Evolutionary conservation across 2,113 vertebrate genomes (phyloP).

Genomic region (Menidia beryllina): DNA sequence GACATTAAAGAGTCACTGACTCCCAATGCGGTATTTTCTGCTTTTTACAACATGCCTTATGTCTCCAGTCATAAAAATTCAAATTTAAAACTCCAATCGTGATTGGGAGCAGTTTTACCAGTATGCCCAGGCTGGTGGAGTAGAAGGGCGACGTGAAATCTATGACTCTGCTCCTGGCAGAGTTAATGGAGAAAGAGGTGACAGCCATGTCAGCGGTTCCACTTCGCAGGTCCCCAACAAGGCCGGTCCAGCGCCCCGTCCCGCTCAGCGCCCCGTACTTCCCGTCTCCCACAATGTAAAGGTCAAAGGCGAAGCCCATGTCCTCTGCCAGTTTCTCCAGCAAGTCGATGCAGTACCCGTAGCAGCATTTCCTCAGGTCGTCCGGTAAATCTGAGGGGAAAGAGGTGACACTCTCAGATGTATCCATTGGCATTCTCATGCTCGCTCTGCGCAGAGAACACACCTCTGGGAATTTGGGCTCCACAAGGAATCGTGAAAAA

Average conservation of each 20-base stretch:
- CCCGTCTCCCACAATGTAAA: conserved; percentile 95
- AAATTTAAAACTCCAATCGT: conserved; percentile 15
- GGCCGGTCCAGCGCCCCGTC: conserved; percentile 89
- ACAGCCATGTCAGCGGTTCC: conserved; percentile 94
- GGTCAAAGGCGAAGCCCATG: conserved; percentile 90
- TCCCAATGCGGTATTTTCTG: conserved; percentile 14
- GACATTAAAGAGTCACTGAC: conserved; percentile 6
- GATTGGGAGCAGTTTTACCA: conserved; percentile 67
- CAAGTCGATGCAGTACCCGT: conserved; percentile 95
- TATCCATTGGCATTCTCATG: conserved; percentile 8
- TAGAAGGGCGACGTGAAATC: conserved; percentile 99
- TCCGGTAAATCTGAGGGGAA: conserved; percentile 65
- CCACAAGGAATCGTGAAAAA: conserved; percentile 29
- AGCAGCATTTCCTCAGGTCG: conserved; percentile 90
- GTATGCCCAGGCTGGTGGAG: conserved; percentile 96
- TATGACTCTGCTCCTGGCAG: conserved; percentile 90
- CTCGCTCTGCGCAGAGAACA: conserved; percentile 10
- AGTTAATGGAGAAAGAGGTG: conserved; percentile 97
- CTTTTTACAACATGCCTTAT: not conserved
- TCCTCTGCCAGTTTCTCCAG: conserved; percentile 93
- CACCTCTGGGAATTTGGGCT: conserved; percentile 10
- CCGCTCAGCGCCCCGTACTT: conserved; percentile 91
- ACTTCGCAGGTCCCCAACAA: conserved; percentile 92
- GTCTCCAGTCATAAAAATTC: conserved; percentile 26
- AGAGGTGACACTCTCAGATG: conserved; percentile 23